phyloP scores from a whole-genome alignment of 2,888 invertebrate genomes.

The Colostygia pectinataria region DNA sequence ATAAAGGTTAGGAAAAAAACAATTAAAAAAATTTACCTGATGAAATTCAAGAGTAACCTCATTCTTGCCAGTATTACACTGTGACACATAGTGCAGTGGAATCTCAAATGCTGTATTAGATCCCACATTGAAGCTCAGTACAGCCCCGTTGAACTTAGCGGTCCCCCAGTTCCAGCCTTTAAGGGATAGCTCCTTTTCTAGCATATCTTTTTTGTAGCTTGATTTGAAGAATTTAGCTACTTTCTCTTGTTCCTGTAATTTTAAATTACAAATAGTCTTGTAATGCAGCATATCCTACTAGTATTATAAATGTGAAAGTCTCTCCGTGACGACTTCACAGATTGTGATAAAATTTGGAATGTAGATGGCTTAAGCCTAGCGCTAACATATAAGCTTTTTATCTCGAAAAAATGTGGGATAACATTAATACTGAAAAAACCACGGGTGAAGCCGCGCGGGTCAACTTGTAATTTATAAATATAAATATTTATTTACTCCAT shows the following conservation, averaged over 20 bases:
- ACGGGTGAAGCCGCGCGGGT: too few species aligned
- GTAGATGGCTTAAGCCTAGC: too few species aligned
- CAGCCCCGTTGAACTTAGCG: constrained; percentile 95
- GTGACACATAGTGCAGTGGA: constrained; percentile 97
- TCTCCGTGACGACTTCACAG: too few species aligned
- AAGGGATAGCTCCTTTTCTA: constrained; percentile 95
- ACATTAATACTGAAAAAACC: too few species aligned
- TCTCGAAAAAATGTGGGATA: neutral
- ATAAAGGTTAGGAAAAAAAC: neutral
- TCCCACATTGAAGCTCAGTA: constrained; percentile 92
- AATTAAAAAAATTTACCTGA: constrained; percentile 84
- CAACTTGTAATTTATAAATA: constrained; percentile 78
- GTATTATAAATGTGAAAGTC: too few species aligned
- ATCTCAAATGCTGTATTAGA: constrained; percentile 96
- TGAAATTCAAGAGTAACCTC: constrained; percentile 99
- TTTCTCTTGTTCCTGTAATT: constrained; percentile 93
- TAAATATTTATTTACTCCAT: constrained; percentile 82
- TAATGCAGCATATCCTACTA: too few species aligned
- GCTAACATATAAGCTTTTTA: neutral
- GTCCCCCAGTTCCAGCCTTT: constrained; percentile 99
- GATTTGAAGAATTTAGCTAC: constrained; percentile 93
- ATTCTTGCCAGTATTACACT: constrained; percentile 97
- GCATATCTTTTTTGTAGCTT: constrained; percentile 92
- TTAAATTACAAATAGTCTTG: too few species aligned
- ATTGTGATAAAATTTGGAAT: too few species aligned